A percentile compares a stretch with the other conserved stretches of the same genome.
Conservation (phyloP, 2,797 vertebrate species). For the Iguana delicatissima region DNA sequence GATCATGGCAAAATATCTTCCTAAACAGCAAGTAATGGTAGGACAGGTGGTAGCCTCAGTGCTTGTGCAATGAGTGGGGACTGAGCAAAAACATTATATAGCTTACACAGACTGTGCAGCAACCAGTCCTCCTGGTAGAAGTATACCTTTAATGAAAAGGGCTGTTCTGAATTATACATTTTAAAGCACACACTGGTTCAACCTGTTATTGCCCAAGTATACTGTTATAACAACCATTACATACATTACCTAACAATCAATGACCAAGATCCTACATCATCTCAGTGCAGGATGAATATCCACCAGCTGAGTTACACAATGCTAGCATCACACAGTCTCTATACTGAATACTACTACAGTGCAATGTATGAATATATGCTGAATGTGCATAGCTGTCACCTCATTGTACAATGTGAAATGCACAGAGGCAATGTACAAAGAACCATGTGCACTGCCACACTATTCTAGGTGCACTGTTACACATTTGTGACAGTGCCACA, state of each 20-base stretch:
- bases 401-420: too few relatives aligned
- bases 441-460: too few relatives aligned
- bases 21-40: background rate
- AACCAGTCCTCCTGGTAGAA: background rate
- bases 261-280: too few relatives aligned
- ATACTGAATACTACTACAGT: too few relatives aligned
- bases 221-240: background rate
- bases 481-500: too few relatives aligned
- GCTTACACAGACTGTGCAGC: background rate
- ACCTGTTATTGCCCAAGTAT: background rate
- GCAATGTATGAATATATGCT: too few relatives aligned
- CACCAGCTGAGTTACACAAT: too few relatives aligned
- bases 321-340: too few relatives aligned
- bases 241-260: background rate
- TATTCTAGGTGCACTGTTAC: too few relatives aligned
- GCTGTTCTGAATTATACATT: background rate
- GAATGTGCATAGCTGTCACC: too few relatives aligned
- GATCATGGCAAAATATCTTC: background rate
- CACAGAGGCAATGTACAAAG: too few relatives aligned
- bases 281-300: too few relatives aligned
- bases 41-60: background rate
- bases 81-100: background rate
- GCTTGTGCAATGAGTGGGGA: background rate
- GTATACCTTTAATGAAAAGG: constrained; percentile 3
- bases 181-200: background rate